Evolutionary conservation across 2,888 invertebrate species (phyloP).

Genomic region (Ormyrus nitidulus): DNA sequence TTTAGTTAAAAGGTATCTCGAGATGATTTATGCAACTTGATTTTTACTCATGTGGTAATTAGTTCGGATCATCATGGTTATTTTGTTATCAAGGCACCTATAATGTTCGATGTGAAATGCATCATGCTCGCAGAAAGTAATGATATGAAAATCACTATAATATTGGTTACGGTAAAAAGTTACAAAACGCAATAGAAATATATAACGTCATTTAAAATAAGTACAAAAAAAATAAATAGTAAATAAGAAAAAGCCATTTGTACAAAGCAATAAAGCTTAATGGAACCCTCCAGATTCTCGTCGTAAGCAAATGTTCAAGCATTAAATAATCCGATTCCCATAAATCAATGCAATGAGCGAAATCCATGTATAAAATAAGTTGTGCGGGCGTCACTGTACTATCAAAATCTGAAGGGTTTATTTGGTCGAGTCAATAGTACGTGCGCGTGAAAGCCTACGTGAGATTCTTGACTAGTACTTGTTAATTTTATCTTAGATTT

Average conservation of each 20-base stretch:
- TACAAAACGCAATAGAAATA: constrained; percentile 26
- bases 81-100: constrained; percentile 56
- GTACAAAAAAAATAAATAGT: constrained; percentile 18
- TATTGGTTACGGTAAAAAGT: background rate
- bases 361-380: constrained; percentile 17
- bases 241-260: constrained; percentile 23
- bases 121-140: constrained; percentile 43
- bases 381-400: constrained; percentile 23
- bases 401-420: constrained; percentile 42
- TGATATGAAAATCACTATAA: constrained; percentile 14
- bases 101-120: constrained; percentile 56
- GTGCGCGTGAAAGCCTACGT: constrained; percentile 53
- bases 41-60: constrained; percentile 33
- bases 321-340: constrained; percentile 27
- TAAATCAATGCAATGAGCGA: constrained; percentile 4
- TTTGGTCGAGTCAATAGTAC: constrained; percentile 55
- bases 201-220: constrained; percentile 3
- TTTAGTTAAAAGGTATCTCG: constrained; percentile 31
- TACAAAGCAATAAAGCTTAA: constrained; percentile 45
- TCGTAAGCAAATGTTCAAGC: constrained; percentile 11
- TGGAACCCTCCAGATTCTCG: constrained; percentile 39
- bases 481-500: constrained; percentile 51
- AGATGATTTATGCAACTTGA: constrained; percentile 41
- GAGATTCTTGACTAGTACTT: constrained; percentile 55
- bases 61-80: constrained; percentile 39